Conservation (phyloP, 1,140 invertebrate genomes). For the Archegozetes longisetosus region DNA sequence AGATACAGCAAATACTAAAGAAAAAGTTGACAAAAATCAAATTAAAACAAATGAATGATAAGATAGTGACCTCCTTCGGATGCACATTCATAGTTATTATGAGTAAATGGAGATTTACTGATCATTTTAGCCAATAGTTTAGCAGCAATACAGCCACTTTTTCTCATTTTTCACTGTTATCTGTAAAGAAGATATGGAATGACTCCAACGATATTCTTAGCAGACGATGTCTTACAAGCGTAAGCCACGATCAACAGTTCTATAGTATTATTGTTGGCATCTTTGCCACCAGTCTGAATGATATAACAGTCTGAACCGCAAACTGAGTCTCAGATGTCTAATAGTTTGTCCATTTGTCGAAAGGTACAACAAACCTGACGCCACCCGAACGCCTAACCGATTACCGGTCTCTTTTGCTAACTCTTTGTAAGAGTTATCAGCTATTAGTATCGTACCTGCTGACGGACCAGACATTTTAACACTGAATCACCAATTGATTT, state of each 20-base stretch:
- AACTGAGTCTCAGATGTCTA: conserved; percentile 84
- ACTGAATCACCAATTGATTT: too few relatives aligned
- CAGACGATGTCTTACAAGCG: conserved; percentile 95
- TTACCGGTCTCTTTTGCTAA: conserved; percentile 73
- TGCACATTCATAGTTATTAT: conserved; percentile 98
- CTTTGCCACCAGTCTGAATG: conserved; percentile 87
- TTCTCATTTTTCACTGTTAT: conserved; percentile 98
- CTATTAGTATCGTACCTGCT: conserved; percentile 64
- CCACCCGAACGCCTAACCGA: conserved; percentile 68
- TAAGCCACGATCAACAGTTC: conserved; percentile 97
- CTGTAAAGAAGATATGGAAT: conserved; percentile 97
- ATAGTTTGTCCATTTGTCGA: conserved; percentile 91
- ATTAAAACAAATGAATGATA: not conserved
- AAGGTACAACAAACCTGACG: conserved; percentile 78
- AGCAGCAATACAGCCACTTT: conserved; percentile 87
- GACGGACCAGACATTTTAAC: conserved; percentile 11
- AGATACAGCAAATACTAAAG: too few relatives aligned
- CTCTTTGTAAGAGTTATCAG: conserved; percentile 90
- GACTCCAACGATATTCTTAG: conserved; percentile 89
- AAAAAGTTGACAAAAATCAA: too few relatives aligned
- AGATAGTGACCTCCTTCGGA: conserved; percentile 58
- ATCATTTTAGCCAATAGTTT: conserved; percentile 93
- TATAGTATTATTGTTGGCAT: conserved; percentile 99
- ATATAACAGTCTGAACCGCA: conserved; percentile 91
- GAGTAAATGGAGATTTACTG: conserved; percentile 74